These are phyloP conservation scores for Chloromyia formosa DNA, from an alignment of 2,888 invertebrate genomes.

Conservation along the genomic window DNA sequence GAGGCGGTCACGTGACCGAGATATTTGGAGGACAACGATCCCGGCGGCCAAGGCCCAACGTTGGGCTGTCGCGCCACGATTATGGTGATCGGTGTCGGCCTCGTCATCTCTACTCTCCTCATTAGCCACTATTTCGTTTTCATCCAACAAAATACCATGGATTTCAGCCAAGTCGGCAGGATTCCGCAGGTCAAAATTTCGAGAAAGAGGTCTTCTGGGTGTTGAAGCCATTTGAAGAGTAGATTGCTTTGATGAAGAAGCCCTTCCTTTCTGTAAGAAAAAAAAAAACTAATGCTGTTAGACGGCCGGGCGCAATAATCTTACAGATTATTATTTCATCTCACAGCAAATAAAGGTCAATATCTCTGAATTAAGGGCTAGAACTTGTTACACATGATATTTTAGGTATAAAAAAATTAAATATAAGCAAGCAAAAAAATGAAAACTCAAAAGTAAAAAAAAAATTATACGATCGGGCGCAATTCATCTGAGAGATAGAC, in stretches of 20 bases:
- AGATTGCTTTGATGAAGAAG: too few relatives aligned
- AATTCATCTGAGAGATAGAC: too few relatives aligned
- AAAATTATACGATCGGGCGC: too few relatives aligned
- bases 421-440: too few relatives aligned
- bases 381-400: background rate
- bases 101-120: conserved; percentile 9
- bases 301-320: background rate
- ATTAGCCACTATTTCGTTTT: background rate
- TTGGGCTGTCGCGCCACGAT: too few relatives aligned
- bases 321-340: background rate
- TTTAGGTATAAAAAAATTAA: too few relatives aligned
- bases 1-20: too few relatives aligned
- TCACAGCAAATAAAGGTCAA: background rate
- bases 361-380: too few relatives aligned
- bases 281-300: conserved; percentile 24
- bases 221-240: conserved; percentile 27
- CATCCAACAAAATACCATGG: conserved; percentile 5
- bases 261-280: too few relatives aligned
- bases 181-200: background rate
- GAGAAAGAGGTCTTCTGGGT: background rate
- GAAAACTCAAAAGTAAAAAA: too few relatives aligned
- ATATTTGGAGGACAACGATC: too few relatives aligned
- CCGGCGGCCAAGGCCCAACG: too few relatives aligned
- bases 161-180: conserved; percentile 23
- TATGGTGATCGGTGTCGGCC: conserved; percentile 16